Evolutionary conservation across 2,888 invertebrate species (phyloP).

Genomic region (Lamellibrachia columna): DNA sequence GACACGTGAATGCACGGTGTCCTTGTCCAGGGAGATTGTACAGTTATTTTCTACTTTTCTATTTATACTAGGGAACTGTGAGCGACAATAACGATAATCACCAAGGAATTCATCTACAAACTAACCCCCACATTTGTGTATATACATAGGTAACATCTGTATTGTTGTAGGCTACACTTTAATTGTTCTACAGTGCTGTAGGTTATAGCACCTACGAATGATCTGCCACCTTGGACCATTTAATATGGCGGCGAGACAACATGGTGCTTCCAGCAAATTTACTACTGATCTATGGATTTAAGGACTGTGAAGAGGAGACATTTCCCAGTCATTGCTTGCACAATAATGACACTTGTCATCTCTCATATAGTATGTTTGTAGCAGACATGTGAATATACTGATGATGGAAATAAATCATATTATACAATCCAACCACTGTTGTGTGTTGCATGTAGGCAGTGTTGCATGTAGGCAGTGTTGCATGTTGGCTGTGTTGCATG

Average conservation of each 20-base stretch:
- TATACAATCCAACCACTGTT: background rate
- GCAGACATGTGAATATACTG: background rate
- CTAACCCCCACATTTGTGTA: background rate
- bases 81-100: background rate
- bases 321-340: background rate
- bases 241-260: background rate
- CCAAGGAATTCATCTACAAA: background rate
- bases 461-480: no score
- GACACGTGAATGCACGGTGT: background rate
- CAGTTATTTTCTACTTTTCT: slow-evolving; percentile 8
- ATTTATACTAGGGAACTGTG: background rate
- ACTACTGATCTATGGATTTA: background rate
- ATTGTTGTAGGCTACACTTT: background rate
- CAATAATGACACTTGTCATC: background rate
- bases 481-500: no score
- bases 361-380: background rate
- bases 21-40: background rate
- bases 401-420: background rate
- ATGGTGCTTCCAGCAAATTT: background rate
- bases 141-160: background rate
- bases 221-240: background rate
- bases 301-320: background rate
- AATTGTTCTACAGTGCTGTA: background rate
- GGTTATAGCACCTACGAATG: background rate
- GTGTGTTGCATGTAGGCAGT: background rate